Evolutionary conservation across 2,797 vertebrate species (phyloP), one percentile per base, ranked within the genome.

Genomic region (Gallinago stenura): DNA sequence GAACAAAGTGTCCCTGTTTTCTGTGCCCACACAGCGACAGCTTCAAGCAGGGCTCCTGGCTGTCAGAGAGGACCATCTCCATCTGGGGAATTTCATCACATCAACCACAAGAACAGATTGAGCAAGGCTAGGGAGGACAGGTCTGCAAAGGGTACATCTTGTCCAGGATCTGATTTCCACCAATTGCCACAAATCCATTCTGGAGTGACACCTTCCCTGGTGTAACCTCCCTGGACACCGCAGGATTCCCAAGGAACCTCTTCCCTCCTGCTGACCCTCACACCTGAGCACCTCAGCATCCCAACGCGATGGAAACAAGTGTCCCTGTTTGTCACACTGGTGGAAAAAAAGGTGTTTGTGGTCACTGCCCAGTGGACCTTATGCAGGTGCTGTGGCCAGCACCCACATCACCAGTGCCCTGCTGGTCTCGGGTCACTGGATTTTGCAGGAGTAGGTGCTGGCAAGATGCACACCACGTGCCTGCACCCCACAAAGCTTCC

Each of bases 401-500:
- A 37, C 10, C 9, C 43, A 2, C 24, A 41, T 31, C 64, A 5
- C 53, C 1, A 0, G 16, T 24, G 43, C 16, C 7, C 20, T 19
- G 12, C 48, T 14, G n/a, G 25, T 62, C 50, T 26, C 31, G 2
- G 26, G 28, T 26, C 41, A 15, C 0, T 0, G 48, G 19, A 39
- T 5, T 25, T 5, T 17, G 9, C 65, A 65, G 51, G 16, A 56
- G 17, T 0, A 20, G 39, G 25, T 9, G 33, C 35, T 8, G 12
- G 2, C 9, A 5, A 37, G 18, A 33, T 3, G 4, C 17, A 3
- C 0, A 1, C 4, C 2, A 0, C 0, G 2, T 48, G n/a, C 54
- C 72, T 26, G 22, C 2, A 1, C 16, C 70, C 68, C 21, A 14
- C 7, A 20, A 12, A 54, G 17, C 45, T 45, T 28, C 78, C 69